Conservation (phyloP, 2,888 invertebrate species). For the Hymenopus coronatus region DNA sequence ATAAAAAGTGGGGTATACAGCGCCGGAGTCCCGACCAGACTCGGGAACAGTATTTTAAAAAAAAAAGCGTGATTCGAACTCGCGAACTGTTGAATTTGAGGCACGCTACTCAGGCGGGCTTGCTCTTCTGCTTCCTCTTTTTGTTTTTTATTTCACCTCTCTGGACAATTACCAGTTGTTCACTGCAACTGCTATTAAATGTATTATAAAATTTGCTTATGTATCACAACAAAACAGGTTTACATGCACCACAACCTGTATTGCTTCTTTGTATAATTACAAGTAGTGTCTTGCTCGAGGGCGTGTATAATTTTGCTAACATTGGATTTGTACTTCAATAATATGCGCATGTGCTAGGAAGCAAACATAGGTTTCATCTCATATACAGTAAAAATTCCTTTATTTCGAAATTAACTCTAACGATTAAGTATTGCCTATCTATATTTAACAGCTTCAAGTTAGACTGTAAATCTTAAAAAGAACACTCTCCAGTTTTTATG, state of each 20-base stretch:
- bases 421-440: too few species aligned
- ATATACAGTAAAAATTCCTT: too few species aligned
- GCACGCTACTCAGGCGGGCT: too few species aligned
- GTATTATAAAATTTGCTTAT: neutral
- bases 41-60: too few species aligned
- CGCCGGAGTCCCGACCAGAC: too few species aligned
- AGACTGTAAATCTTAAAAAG: too few species aligned
- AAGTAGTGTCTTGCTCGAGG: neutral
- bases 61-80: too few species aligned
- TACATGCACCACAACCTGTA: neutral
- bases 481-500: neutral
- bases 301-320: neutral
- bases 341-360: neutral
- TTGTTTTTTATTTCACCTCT: neutral
- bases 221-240: neutral
- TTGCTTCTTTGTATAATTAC: neutral
- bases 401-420: too few species aligned
- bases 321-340: neutral
- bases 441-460: too few species aligned
- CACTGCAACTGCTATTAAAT: neutral
- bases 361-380: neutral
- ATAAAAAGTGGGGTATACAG: too few species aligned
- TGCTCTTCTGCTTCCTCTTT: too few species aligned
- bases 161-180: neutral
- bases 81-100: too few species aligned